Evolutionary conservation across 2,797 vertebrate genomes (phyloP).

Genomic region (Halcyon leucocephala): DNA sequence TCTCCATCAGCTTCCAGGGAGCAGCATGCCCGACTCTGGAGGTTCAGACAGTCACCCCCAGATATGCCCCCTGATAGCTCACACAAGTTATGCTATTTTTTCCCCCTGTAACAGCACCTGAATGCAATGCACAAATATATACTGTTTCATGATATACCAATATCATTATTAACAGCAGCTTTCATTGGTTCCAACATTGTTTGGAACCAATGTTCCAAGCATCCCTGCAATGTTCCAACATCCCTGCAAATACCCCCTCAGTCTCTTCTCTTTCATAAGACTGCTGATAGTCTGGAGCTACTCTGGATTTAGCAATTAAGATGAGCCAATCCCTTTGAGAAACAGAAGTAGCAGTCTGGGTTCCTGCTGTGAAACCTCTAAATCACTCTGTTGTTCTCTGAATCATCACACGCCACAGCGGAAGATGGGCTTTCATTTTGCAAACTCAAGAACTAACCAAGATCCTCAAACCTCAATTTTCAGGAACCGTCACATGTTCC

Average conservation of each 20-base stretch:
- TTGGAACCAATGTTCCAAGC: background rate
- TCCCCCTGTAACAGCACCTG: background rate
- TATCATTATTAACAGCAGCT: background rate
- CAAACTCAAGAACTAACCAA: background rate
- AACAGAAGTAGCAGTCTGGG: background rate
- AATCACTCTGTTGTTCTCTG: background rate
- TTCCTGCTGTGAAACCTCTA: background rate
- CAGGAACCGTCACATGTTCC: background rate
- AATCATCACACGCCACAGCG: background rate
- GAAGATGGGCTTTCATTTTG: background rate
- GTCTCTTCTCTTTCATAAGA: background rate
- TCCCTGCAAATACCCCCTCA: background rate
- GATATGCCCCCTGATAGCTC: background rate
- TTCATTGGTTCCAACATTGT: background rate
- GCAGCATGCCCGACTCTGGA: background rate
- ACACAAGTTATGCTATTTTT: background rate
- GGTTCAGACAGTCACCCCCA: background rate
- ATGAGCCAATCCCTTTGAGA: background rate
- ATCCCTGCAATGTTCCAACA: background rate
- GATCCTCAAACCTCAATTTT: background rate
- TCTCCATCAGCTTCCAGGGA: background rate
- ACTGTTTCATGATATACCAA: background rate
- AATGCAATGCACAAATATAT: background rate
- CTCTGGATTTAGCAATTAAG: background rate
- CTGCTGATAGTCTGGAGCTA: background rate